A percentile compares a stretch with the other conserved stretches of the same genome.
Conservation (phyloP, 2,113 vertebrate species). For the Eolophus roseicapilla region DNA sequence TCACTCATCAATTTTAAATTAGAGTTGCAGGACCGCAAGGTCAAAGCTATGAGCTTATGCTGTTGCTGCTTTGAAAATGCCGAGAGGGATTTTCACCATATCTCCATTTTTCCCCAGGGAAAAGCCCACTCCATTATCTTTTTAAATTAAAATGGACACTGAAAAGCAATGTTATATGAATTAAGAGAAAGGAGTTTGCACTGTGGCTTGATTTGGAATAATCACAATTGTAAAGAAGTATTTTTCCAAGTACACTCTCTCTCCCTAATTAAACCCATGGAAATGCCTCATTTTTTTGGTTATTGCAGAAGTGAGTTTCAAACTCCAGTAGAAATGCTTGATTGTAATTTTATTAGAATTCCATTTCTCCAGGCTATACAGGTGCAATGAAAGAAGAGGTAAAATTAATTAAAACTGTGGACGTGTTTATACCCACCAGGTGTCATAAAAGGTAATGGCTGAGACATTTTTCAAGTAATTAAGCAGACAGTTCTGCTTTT, state of each 20-base stretch:
- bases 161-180: background rate
- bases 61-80: background rate
- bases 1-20: slow-evolving; percentile 48
- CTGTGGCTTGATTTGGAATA: slow-evolving; percentile 29
- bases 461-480: slow-evolving; percentile 82
- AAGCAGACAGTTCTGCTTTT: slow-evolving; percentile 74
- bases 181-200: background rate
- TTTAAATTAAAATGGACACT: slow-evolving; percentile 4
- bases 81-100: background rate
- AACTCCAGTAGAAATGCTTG: slow-evolving; percentile 59
- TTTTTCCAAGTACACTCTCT: slow-evolving; percentile 42
- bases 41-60: background rate
- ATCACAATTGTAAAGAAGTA: slow-evolving; percentile 44
- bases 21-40: background rate
- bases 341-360: slow-evolving; percentile 74
- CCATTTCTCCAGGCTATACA: slow-evolving; percentile 73
- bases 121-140: background rate
- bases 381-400: slow-evolving; percentile 74
- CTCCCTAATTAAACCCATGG: slow-evolving; percentile 51
- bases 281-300: slow-evolving; percentile 69
- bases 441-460: slow-evolving; percentile 77
- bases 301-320: slow-evolving; percentile 60
- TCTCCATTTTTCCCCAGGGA: background rate
- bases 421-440: slow-evolving; percentile 77
- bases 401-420: slow-evolving; percentile 82